A percentile compares a stretch with the other conserved stretches of the same genome.
Conservation (phyloP, 2,888 invertebrate species). For the Callimorpha dominula region DNA sequence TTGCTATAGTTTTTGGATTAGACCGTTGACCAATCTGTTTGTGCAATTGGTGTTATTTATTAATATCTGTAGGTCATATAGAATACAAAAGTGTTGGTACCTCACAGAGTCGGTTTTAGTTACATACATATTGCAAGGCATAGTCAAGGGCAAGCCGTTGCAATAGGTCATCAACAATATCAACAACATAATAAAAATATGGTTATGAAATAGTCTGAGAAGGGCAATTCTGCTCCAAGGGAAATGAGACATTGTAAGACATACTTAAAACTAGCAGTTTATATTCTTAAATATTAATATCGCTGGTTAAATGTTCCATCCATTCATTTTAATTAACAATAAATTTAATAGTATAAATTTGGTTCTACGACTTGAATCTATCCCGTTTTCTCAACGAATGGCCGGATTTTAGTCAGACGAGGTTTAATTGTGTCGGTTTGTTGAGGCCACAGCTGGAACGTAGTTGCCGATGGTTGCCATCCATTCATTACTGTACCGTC, state of each 20-base stretch:
- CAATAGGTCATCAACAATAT: too few relatives aligned
- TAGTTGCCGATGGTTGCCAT: neutral
- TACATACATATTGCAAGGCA: neutral
- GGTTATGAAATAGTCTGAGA: neutral
- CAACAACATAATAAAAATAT: too few relatives aligned
- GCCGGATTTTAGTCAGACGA: conserved; percentile 4
- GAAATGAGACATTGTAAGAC: neutral
- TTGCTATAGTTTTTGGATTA: neutral
- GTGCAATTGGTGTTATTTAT: neutral
- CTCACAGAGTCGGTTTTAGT: neutral
- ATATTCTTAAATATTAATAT: conserved; percentile 13
- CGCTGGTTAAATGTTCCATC: neutral
- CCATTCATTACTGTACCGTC: neutral
- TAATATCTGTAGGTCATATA: neutral
- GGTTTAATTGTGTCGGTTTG: conserved; percentile 8
- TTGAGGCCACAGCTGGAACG: conserved; percentile 4
- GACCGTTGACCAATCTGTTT: neutral
- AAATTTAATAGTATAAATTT: conserved; percentile 1
- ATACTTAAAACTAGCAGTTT: conserved; percentile 1
- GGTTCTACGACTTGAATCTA: neutral
- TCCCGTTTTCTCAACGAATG: neutral
- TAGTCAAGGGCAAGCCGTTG: neutral
- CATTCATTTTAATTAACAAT: neutral
- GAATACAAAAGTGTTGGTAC: neutral
- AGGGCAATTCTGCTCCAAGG: neutral